These are phyloP conservation scores for Seriola rivoliana DNA, from an alignment of 2,113 vertebrate genomes.

Conservation along the genomic window DNA sequence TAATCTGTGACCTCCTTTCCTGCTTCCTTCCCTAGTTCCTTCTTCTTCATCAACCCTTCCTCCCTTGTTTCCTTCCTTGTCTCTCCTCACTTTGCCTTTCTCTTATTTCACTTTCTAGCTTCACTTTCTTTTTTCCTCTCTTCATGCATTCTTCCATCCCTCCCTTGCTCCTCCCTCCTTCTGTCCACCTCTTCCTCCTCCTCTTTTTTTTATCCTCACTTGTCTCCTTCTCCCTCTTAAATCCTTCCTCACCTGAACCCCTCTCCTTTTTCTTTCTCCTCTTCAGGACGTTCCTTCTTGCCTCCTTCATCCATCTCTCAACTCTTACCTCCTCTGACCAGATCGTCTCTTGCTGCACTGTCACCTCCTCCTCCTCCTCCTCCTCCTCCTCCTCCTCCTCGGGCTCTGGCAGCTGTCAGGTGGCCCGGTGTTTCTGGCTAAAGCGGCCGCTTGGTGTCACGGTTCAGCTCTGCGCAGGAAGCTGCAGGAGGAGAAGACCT, in stretches of 20 bases:
- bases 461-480: constrained; percentile 36
- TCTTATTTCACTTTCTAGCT: not conserved
- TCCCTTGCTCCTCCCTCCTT: too few species aligned
- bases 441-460: constrained; percentile 10
- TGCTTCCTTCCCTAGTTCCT: too few species aligned
- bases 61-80: too few species aligned
- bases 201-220: not conserved
- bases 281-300: not conserved
- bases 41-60: too few species aligned
- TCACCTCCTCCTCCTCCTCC: constrained; percentile 6
- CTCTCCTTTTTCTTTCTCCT: too few species aligned
- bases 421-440: constrained; percentile 26
- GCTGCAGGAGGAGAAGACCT: constrained; percentile 35
- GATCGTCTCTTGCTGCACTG: not conserved
- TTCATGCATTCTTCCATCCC: too few species aligned
- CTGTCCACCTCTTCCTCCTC: not conserved
- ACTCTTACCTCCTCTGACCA: not conserved
- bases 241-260: not conserved
- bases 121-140: not conserved
- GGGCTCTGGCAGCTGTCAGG: constrained; percentile 35
- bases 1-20: too few species aligned
- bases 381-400: not conserved
- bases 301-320: not conserved
- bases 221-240: too few species aligned
- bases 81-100: not conserved